A percentile compares a stretch with the other conserved stretches of the same genome.
Evolutionary conservation across 2,797 vertebrate genomes (phyloP).

Genomic region (Cephalopachus bancanus): DNA sequence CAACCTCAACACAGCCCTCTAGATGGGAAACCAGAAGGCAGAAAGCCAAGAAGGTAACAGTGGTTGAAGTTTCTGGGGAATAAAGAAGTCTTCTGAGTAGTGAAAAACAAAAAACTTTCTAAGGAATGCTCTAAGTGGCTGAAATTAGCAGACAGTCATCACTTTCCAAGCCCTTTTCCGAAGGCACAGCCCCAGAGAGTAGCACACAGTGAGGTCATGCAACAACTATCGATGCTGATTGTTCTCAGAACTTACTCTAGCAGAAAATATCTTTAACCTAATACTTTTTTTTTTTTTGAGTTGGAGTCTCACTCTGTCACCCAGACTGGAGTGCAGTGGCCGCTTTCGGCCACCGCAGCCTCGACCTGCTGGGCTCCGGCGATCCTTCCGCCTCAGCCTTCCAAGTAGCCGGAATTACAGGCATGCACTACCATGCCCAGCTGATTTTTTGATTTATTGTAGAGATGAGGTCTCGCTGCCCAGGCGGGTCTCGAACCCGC

Average conservation of each 20-base stretch:
- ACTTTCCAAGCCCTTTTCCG: background rate
- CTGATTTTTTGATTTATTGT: no score
- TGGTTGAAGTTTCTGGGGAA: background rate
- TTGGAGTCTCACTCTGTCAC: no score
- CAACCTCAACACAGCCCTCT: background rate
- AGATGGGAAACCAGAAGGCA: background rate
- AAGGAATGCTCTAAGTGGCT: background rate
- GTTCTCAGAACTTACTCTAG: background rate
- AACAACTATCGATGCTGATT: background rate
- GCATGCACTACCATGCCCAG: no score
- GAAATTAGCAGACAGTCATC: background rate
- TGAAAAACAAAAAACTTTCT: slow-evolving; percentile 8
- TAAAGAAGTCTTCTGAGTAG: background rate
- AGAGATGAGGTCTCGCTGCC: no score
- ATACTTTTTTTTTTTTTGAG: no score
- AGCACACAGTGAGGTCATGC: background rate
- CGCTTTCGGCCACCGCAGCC: no score
- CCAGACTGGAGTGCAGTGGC: no score
- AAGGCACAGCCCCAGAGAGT: background rate
- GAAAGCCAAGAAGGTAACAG: background rate
- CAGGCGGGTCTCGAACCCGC: no score
- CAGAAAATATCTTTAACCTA: slow-evolving; percentile 4
- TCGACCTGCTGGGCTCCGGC: no score
- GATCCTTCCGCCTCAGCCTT: no score
- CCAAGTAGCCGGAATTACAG: no score